Base-by-base conservation (phyloP, 2,113 vertebrate species). In the Saimiri boliviensis region DNA sequence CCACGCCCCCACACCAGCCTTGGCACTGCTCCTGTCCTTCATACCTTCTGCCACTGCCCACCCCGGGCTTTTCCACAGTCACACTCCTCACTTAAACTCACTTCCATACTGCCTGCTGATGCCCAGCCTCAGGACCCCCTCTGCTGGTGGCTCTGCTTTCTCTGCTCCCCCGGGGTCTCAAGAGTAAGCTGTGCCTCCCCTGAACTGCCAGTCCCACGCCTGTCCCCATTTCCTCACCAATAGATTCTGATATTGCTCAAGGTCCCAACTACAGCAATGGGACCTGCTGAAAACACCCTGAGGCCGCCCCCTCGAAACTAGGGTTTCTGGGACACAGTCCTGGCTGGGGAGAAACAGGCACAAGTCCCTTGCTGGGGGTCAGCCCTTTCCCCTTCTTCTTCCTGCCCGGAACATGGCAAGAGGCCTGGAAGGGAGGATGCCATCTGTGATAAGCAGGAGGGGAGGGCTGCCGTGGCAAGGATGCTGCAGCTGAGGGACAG, bases 231-330 rank as follows among this genome's bases (percentile, higher is more conserved):
- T n/a, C 56, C 77, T 73, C n/a, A 19, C 45, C 52, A 19, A 63
- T 1, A 49, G 86, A 60, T 3, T 0, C 68, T 42, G 68, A 45
- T 30, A n/a, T 32, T 74, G 27, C 35, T 60, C 52, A 27, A 25
- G 68, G 42, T 47, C 11, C 2, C 47, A 47, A 13, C 47, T 47
- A 47, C 21, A 47, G 56, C 8, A n/a, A 16, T 4, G 49, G 49
- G 23, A 30, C 80, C 47, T 27, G 73, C 60, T 35, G 52, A 70
- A 16, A 14, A 21, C 73, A 37, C n/a, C 73, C 40, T 40, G 19
- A 2, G 4, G 9, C 0, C 2, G 7, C 52, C 21, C 54, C 68
- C 7, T 3, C 1, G n/a, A 9, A 32, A 9, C 7, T 0, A 12
- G 27, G 52, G 86, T 14, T 9, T 40, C 54, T n/a, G 66, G 42